Conservation (phyloP, 2,797 vertebrate species). For the Acridotheres tristis region DNA sequence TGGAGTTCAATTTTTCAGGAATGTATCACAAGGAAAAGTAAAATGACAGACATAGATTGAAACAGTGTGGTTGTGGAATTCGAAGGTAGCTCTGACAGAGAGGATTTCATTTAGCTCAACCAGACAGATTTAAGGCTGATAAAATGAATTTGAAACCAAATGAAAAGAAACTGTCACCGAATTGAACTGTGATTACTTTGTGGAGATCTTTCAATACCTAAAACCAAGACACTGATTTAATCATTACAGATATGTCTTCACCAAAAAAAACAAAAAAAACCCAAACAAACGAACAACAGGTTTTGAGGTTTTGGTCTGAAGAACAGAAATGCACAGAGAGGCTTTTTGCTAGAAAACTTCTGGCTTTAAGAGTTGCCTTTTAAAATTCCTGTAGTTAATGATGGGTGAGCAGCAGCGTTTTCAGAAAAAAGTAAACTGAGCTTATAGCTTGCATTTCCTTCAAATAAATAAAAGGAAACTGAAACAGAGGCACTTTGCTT, state of each 20-base stretch:
- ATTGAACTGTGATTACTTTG: slow-evolving; percentile 64
- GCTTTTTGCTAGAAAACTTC: background rate
- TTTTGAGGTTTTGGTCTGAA: background rate
- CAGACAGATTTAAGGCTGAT: slow-evolving; percentile 23
- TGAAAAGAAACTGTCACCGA: slow-evolving; percentile 42
- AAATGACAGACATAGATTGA: slow-evolving; percentile 41
- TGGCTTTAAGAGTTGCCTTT: background rate
- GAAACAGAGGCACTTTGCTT: background rate
- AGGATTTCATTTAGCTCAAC: slow-evolving; percentile 57
- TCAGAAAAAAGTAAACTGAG: background rate
- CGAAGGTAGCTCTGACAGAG: slow-evolving; percentile 21
- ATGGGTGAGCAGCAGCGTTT: background rate
- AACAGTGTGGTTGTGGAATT: slow-evolving; percentile 38
- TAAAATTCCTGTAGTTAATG: background rate
- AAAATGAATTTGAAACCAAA: slow-evolving; percentile 57
- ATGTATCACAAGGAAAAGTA: slow-evolving; percentile 31
- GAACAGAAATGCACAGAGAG: background rate
- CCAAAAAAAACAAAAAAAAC: background rate
- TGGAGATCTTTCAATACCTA: slow-evolving; percentile 27
- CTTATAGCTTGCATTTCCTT: background rate
- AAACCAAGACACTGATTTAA: slow-evolving; percentile 16
- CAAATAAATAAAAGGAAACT: background rate
- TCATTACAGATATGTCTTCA: background rate
- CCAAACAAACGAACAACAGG: background rate
- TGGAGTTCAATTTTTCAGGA: slow-evolving; percentile 60